These are phyloP conservation scores for Pogona vitticeps DNA, from an alignment of 2,113 vertebrate genomes.

Conservation along the genomic window DNA sequence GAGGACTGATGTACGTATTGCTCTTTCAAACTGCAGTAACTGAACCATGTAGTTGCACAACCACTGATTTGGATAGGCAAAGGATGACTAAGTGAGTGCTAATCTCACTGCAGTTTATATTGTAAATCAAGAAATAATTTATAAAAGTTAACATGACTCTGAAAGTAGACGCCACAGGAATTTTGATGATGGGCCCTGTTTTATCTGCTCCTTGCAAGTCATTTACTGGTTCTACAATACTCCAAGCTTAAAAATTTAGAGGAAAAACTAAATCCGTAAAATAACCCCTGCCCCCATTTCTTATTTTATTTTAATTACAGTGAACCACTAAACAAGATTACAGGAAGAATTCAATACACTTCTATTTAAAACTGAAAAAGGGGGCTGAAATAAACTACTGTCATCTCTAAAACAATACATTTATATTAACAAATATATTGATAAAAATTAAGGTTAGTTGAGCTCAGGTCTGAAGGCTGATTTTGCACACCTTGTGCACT, in stretches of 20 bases:
- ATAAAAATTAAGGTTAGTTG: no score
- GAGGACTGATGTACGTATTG: not conserved
- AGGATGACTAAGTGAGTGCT: not conserved
- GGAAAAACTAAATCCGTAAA: not conserved
- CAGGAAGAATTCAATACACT: not conserved
- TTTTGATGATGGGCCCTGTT: not conserved
- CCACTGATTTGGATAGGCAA: not conserved
- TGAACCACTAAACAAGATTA: not conserved
- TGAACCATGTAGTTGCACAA: not conserved
- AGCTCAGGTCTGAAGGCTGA: no score
- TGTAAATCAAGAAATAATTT: not conserved
- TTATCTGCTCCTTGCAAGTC: not conserved
- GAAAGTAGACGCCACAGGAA: not conserved
- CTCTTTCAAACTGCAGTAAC: not conserved
- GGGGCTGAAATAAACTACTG: not conserved
- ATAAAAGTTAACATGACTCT: no score
- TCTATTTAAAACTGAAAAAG: not conserved
- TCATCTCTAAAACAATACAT: not conserved
- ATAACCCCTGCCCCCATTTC: not conserved
- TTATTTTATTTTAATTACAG: not conserved
- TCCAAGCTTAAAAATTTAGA: not conserved
- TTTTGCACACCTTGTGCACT: no score
- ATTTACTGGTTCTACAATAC: not conserved
- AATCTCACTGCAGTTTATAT: not conserved
- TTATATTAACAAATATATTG: not conserved